Base-by-base conservation (phyloP, 2,797 vertebrate genomes). In the Syncerus caffer region DNA sequence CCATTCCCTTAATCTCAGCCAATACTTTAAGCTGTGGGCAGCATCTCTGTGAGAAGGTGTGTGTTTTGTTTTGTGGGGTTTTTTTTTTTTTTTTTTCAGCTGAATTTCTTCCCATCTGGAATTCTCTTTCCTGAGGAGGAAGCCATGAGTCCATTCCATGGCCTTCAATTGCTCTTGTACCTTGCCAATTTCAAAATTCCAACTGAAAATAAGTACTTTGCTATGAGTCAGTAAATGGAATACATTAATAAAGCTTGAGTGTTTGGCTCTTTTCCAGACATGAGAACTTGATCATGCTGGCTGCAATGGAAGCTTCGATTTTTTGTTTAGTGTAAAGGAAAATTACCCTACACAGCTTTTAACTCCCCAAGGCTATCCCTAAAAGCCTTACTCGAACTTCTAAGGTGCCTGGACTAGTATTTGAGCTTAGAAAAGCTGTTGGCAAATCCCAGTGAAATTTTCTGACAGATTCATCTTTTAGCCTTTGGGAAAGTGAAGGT, bases 381-480 rank as follows among this genome's bases (percentile, higher is more conserved):
- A 96, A 99, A 98, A 98, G 96, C 97, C 97, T 98, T 98, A 96
- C 97, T 98, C 97, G 98, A 98, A 98, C 98, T 99, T 99, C 91
- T 13, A 21, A 98, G 98, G 98, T 97, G 60, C 92, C 95, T 27
- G 53, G 84, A 97, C 97, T 97, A 96, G 97, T 93, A 98, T 96
- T 93, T 96, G 98, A 98, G 97, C 96, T 98, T 97, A 98, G 98
- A 98, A 98, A 99, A 99, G 98, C 99, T 99, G 97, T 97, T 98
- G 98, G 99, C 98, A 98, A 99, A 98, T 98, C 98, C 98, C 98
- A 98, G 90, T 98, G 98, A 99, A 98, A 98, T 96, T 98, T 99
- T 98, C 98, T 99, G 98, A 99, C 99, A 99, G 98, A 98, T 98
- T 99, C 99, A 99, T 99, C 98, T 98, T 98, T 98, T 99, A 98